Conservation (phyloP, 2,113 vertebrate genomes). For the Cettia cetti region DNA sequence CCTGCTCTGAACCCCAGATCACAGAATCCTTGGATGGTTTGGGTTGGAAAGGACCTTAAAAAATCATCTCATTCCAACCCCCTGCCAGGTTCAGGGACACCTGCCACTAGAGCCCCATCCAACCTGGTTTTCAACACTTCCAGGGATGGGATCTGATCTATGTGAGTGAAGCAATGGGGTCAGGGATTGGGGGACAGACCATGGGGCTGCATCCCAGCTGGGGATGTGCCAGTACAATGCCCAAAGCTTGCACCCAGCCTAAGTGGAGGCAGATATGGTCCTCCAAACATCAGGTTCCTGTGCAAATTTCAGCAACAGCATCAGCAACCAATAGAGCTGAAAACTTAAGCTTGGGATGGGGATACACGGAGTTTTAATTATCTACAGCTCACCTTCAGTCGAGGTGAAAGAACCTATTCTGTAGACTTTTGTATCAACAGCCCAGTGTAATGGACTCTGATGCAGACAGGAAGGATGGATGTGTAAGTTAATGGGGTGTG, state of each 20-base stretch:
- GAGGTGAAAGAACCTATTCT: not conserved
- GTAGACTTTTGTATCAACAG: not conserved
- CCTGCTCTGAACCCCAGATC: not conserved
- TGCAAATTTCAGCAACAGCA: not conserved
- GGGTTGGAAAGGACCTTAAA: not conserved
- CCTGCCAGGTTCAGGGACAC: not conserved
- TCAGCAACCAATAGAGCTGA: not conserved
- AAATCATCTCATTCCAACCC: not conserved
- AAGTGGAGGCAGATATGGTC: not conserved
- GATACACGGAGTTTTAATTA: not conserved
- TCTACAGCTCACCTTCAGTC: not conserved
- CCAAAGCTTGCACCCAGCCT: not conserved
- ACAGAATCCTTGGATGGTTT: not conserved
- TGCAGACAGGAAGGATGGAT: not conserved
- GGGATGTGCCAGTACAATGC: rapidly evolving
- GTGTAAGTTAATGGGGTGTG: not conserved
- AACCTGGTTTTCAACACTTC: rapidly evolving
- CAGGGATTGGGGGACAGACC: not conserved
- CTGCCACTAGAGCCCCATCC: not conserved
- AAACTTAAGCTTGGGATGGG: not conserved
- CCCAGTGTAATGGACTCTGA: not conserved
- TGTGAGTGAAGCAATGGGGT: not conserved
- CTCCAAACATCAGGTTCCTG: rapidly evolving
- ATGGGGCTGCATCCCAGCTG: not conserved
- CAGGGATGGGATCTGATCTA: not conserved